These are phyloP conservation scores for Chloroceryle amazona DNA, from an alignment of 2,797 vertebrate species.

Conservation along the genomic window DNA sequence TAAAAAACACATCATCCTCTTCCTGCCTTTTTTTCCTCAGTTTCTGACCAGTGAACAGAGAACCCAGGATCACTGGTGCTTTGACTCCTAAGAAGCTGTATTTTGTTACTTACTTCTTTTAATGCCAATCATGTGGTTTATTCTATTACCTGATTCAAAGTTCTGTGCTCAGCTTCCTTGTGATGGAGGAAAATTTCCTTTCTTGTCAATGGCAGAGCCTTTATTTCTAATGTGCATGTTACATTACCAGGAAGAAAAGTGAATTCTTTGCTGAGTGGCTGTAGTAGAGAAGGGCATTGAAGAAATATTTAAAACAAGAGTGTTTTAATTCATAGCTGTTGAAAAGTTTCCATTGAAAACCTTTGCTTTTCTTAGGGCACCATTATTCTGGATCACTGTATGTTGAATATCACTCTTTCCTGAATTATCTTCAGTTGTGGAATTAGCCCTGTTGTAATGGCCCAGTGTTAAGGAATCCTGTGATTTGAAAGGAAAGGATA, in stretches of 20 bases:
- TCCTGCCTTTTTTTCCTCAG: background rate
- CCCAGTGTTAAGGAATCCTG: background rate
- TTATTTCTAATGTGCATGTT: conserved; percentile 22
- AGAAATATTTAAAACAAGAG: background rate
- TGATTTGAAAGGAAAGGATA: background rate
- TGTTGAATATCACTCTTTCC: background rate
- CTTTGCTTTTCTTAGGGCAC: background rate
- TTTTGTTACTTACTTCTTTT: background rate
- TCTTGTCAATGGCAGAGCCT: background rate
- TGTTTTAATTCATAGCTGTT: background rate
- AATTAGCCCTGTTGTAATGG: background rate
- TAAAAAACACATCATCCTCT: background rate
- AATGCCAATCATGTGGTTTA: background rate
- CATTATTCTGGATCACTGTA: background rate
- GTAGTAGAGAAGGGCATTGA: background rate
- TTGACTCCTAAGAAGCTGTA: conserved; percentile 13
- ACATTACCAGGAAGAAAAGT: background rate
- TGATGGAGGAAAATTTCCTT: background rate
- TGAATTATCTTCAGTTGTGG: background rate
- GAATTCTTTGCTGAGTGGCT: conserved; percentile 14
- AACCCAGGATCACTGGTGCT: background rate
- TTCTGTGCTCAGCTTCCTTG: conserved; percentile 26
- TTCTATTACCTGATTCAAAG: conserved; percentile 13
- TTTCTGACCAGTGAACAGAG: background rate
- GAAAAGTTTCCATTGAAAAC: background rate